Evolutionary conservation across 2,888 invertebrate genomes (phyloP).

Genomic region (Clitarchus hookeri): DNA sequence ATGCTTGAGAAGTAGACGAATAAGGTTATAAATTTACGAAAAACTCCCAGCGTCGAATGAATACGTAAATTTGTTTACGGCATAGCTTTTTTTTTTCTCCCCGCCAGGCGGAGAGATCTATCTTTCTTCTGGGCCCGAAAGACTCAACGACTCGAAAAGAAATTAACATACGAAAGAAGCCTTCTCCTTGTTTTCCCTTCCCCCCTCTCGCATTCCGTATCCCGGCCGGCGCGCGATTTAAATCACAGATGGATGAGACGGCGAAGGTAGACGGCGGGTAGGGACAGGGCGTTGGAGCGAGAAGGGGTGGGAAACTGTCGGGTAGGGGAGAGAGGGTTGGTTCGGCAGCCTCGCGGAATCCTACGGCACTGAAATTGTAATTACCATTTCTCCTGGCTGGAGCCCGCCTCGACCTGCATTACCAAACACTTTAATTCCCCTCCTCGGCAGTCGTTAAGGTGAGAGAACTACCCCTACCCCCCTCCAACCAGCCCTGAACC

Average conservation of each 20-base stretch:
- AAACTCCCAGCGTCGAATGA: neutral
- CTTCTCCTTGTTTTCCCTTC: slow-evolving; percentile 19
- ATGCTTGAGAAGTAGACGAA: neutral
- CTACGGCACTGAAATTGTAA: slow-evolving; percentile 28
- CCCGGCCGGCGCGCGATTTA: slow-evolving; percentile 30
- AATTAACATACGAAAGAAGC: slow-evolving; percentile 34
- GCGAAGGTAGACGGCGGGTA: neutral
- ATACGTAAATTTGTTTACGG: slow-evolving; percentile 14
- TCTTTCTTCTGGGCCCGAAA: neutral
- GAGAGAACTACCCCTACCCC: neutral
- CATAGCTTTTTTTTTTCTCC: neutral
- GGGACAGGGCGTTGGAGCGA: neutral
- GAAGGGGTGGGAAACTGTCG: neutral
- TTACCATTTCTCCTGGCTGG: slow-evolving; percentile 20
- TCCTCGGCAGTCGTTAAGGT: neutral
- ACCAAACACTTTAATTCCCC: slow-evolving; percentile 11
- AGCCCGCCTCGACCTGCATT: neutral
- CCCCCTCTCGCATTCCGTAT: neutral
- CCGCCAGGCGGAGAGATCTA: neutral
- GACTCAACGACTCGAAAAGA: slow-evolving; percentile 24
- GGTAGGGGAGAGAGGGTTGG: neutral
- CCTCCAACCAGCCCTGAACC: no score
- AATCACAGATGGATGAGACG: slow-evolving; percentile 35
- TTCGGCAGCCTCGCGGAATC: neutral
- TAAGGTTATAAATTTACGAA: neutral